Evolutionary conservation across 2,113 vertebrate species (phyloP).

Genomic region (Bubalus kerabau): DNA sequence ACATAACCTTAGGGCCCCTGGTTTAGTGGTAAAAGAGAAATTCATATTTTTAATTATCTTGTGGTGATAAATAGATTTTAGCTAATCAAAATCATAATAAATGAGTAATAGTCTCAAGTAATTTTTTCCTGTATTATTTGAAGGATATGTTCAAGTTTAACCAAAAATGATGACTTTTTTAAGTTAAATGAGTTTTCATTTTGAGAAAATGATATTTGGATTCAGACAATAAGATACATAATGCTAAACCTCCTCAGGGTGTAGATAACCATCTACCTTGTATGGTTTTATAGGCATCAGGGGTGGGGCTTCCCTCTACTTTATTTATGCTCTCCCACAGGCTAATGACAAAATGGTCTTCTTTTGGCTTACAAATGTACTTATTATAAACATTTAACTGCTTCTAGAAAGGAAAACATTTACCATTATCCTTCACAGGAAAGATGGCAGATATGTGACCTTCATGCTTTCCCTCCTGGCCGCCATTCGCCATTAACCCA

Average conservation of each 20-base stretch:
- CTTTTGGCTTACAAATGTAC: not conserved
- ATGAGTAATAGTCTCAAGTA: not conserved
- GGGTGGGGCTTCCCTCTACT: not conserved
- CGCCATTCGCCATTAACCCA: not conserved
- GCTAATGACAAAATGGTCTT: not conserved
- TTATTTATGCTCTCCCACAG: not conserved
- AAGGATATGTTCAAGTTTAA: not conserved
- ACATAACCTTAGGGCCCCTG: not conserved
- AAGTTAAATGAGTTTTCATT: not conserved
- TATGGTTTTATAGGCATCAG: not conserved
- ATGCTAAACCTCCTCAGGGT: rapidly evolving
- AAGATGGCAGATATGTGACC: not conserved
- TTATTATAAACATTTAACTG: not conserved
- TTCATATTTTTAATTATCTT: not conserved
- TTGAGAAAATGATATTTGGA: not conserved
- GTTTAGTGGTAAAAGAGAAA: not conserved
- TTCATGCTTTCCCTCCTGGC: not conserved
- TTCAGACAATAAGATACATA: not conserved
- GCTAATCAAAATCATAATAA: not conserved
- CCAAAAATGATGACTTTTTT: not conserved
- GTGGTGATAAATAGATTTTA: not conserved
- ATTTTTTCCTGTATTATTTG: not conserved
- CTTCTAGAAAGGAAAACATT: not conserved
- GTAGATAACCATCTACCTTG: not conserved
- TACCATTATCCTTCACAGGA: not conserved